Percentiles rank a stretch among this genome's conserved stretches.
Evolutionary conservation across 2,113 vertebrate species (phyloP).

Genomic region (Hystrix brachyura): DNA sequence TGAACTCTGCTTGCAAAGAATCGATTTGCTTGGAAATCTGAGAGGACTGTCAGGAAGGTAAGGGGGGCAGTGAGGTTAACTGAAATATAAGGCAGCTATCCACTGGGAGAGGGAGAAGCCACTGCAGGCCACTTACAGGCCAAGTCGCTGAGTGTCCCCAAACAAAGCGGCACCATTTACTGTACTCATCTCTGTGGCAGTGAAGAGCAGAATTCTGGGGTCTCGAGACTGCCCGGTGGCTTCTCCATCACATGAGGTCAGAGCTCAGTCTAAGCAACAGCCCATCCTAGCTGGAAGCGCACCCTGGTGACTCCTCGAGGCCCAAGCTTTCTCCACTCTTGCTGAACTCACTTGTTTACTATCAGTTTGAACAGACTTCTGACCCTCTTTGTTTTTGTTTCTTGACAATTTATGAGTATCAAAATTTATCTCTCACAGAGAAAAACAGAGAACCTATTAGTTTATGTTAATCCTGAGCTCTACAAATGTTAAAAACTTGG

Average conservation of each 20-base stretch:
- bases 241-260: not conserved
- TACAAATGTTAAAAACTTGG: not conserved
- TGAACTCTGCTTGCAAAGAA: not conserved
- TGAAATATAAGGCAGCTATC: not conserved
- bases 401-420: not conserved
- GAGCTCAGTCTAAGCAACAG: not conserved
- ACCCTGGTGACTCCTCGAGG: not conserved
- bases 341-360: not conserved
- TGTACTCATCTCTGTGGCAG: not conserved
- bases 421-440: conserved; percentile 41
- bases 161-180: not conserved
- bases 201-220: not conserved
- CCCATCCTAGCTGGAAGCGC: fast-evolving
- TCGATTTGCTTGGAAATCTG: not conserved
- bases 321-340: fast-evolving
- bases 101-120: fast-evolving
- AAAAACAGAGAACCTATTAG: conserved; percentile 34
- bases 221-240: not conserved
- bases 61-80: not conserved
- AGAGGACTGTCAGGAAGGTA: not conserved
- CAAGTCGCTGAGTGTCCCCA: not conserved
- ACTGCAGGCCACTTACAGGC: not conserved
- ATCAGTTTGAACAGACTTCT: not conserved
- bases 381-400: not conserved
- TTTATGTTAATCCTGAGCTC: conserved; percentile 46